Evolutionary conservation across 1,140 invertebrate species (phyloP).

Genomic region (Zophobas morio): DNA sequence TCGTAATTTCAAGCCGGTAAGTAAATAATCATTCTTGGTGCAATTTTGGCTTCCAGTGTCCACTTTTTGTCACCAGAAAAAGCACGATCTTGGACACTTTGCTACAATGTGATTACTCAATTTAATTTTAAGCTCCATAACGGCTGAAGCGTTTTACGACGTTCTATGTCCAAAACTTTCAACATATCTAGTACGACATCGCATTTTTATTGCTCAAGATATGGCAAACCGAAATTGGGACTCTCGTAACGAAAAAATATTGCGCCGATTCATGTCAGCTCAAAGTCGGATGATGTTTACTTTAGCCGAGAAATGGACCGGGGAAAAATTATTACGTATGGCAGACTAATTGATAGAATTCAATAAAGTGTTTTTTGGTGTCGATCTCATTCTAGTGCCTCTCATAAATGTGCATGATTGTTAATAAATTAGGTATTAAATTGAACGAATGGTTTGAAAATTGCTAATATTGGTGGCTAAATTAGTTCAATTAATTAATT

Average conservation of each 20-base stretch:
- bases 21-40: too few species aligned
- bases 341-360: too few species aligned
- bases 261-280: slow-evolving; percentile 17
- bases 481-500: too few species aligned
- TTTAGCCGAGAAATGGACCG: neutral
- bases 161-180: slow-evolving; percentile 33
- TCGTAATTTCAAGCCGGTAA: too few species aligned
- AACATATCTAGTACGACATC: slow-evolving; percentile 38
- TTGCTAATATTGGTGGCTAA: too few species aligned
- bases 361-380: too few species aligned
- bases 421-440: too few species aligned
- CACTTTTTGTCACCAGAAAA: neutral
- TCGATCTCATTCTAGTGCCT: too few species aligned
- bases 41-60: too few species aligned
- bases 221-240: slow-evolving; percentile 32
- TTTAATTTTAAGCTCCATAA: slow-evolving; percentile 31
- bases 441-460: too few species aligned
- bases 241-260: slow-evolving; percentile 35
- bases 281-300: slow-evolving; percentile 9
- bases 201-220: slow-evolving; percentile 27
- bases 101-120: slow-evolving; percentile 11
- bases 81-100: neutral
- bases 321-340: too few species aligned
- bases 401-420: too few species aligned
- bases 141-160: slow-evolving; percentile 27